phyloP scores from a whole-genome alignment of 1,140 invertebrate species.

The Aphaenogaster rudis region DNA sequence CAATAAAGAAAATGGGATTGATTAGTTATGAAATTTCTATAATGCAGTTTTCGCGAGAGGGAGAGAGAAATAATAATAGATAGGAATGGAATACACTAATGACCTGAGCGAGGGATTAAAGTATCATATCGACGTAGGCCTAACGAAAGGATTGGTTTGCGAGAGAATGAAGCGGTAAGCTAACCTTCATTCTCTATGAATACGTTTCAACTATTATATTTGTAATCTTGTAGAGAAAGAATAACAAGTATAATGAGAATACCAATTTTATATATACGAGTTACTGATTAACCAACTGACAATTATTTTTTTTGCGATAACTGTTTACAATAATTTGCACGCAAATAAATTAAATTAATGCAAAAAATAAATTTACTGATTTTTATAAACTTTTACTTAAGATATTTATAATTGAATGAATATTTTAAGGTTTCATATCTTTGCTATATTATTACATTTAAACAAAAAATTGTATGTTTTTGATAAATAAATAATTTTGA shows the following conservation, averaged over 20 bases:
- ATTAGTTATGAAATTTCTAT: background rate
- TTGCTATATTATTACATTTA: too few relatives aligned
- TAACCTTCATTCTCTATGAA: conserved; percentile 84
- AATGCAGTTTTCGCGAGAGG: background rate
- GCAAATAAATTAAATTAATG: background rate
- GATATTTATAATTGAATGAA: background rate
- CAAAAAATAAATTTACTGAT: background rate
- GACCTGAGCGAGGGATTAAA: conserved; percentile 78
- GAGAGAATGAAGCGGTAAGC: conserved; percentile 71
- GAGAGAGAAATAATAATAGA: background rate
- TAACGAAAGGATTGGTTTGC: conserved; percentile 78
- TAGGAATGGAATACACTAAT: conserved; percentile 76
- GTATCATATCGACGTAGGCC: conserved; percentile 72
- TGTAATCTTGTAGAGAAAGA: background rate
- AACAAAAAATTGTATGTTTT: too few relatives aligned
- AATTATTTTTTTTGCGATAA: background rate
- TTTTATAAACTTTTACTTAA: background rate
- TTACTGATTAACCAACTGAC: background rate
- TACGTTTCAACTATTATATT: conserved; percentile 74
- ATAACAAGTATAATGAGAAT: background rate
- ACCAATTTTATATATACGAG: background rate
- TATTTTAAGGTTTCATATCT: background rate
- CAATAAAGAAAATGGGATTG: background rate
- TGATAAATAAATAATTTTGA: too few relatives aligned
- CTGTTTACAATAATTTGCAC: background rate